A percentile compares a stretch with the other conserved stretches of the same genome.
phyloP scores from a whole-genome alignment of 2,888 invertebrate genomes.

The Agrypnus murinus region DNA sequence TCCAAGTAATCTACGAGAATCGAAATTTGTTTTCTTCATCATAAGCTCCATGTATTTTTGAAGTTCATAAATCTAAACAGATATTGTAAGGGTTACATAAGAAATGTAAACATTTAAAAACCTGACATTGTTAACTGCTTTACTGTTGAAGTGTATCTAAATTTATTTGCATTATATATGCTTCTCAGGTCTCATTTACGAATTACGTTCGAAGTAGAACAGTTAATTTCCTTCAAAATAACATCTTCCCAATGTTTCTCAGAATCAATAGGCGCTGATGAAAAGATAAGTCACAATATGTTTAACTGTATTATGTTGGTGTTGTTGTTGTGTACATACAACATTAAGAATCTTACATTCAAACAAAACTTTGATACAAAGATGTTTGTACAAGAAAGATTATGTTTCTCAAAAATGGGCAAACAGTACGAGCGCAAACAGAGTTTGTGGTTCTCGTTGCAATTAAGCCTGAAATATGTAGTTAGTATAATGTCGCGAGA shows the following conservation, averaged over 20 bases:
- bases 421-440: no score
- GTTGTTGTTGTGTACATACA: constrained; percentile 8
- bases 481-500: no score
- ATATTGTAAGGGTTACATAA: not conserved
- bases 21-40: no score
- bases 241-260: constrained; percentile 14
- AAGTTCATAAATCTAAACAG: no score
- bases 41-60: no score
- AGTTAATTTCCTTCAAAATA: constrained; percentile 23
- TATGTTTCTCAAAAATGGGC: no score
- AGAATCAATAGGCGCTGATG: constrained; percentile 19
- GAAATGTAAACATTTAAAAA: constrained; percentile 2
- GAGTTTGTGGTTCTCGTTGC: no score
- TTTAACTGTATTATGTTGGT: constrained; percentile 13
- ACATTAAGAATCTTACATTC: constrained; percentile 13
- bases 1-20: constrained; percentile 3
- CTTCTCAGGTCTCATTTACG: constrained; percentile 4
- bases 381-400: no score
- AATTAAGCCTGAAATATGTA: no score
- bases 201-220: constrained; percentile 9
- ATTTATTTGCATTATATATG: constrained; percentile 5
- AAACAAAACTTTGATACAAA: no score
- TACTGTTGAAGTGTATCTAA: not conserved
- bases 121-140: not conserved
- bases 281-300: constrained; percentile 20